Base-by-base conservation (phyloP, 2,888 invertebrate species). In the Pseudococcus longispinus region DNA sequence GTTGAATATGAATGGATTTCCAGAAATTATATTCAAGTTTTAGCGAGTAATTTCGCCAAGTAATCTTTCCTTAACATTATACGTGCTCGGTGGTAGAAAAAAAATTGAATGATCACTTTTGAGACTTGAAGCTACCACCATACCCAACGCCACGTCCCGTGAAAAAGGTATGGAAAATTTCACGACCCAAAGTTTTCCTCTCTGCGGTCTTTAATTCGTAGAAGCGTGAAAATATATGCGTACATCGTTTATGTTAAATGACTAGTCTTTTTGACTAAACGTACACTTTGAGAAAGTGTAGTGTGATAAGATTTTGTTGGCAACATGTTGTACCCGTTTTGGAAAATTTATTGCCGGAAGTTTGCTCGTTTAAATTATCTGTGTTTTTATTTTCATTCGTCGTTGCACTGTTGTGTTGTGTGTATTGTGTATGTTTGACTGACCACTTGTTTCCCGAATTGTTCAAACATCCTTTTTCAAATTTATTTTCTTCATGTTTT, bases 181-280 rank as follows among this genome's bases (percentile, higher is more conserved):
- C 20, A 32, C 74, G 15, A 32, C 23, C 32, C 15, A 32, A 74
- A 32, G 29, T 74, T 74, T 32, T 18, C 70, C 70, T 29, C 26
- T 23, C 74, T 32, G 74, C n/a, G n/a, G 74, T 18, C 32, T 32
- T 74, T 74, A 74, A 74, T 74, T 74, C 74, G 74, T 32, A 32
- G 74, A 74, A 74, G 74, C 74, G 74, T 74, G 74, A 74, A 74
- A 74, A 74, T 74, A 74, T 74, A 74, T 74, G 29, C 60, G 60
- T 32, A 32, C 29, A 74, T 29, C 74, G 74, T 32, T 74, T 74
- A 74, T 32, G 32, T 74, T 32, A n/a, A 74, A 74, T 74, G 32
- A 74, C 74, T 74, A 32, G 32, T 74, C 74, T 74, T 74, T 60
- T 32, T 74, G 74, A 74, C 74, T 74, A 74, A 74, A 74, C 29